Base-by-base conservation (phyloP, 2,797 vertebrate genomes). In the Thalassophryne amazonica region DNA sequence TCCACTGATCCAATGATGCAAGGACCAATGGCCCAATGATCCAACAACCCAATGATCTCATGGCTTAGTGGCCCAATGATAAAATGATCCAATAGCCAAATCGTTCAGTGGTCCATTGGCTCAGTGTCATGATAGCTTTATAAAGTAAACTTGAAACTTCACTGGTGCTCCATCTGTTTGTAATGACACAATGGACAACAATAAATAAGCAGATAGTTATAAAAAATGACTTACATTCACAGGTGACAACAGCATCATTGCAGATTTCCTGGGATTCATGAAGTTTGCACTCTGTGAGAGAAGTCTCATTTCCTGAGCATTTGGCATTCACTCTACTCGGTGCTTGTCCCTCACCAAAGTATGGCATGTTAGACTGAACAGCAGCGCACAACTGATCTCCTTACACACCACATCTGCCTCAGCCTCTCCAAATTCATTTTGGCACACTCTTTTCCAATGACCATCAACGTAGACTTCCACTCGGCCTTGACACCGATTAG, bases 221-320 rank as follows among this genome's bases (percentile, higher is more conserved):
- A 12, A 29, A 28, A 33, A 7, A n/a, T 30, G 6, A 62, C 81
- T 67, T 70, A 86, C 85, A 59, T 56, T 23, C 1, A 42, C 86
- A 88, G 7, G 61, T 3, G 18, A 77, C 3, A 9, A 52, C 35
- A 3, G 81, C 79, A 47, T 73, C 76, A 2, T 9, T 1, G 37
- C 85, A 87, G 7, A 3, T 38, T 23, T 57, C 59, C 1, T 25
- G 60, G 11, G 59, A 13, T 0, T 80, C 72, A 24, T 82, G 25
- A 28, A 58, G 0, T 5, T 0, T 2, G 34, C 86, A 88, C 0
- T 58, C 6, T 6, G 58, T 28, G 6, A 88, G 1, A 11, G 80
- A 73, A 36, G 1, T 83, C 51, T 87, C 85, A 32, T 84, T 87
- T 43, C 86, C 84, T 11, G 2, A 2, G 36, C 86, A 88, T 19